These are phyloP conservation scores for Orientallactaga sibirica DNA, from an alignment of 2,797 vertebrate genomes.

Conservation along the genomic window DNA sequence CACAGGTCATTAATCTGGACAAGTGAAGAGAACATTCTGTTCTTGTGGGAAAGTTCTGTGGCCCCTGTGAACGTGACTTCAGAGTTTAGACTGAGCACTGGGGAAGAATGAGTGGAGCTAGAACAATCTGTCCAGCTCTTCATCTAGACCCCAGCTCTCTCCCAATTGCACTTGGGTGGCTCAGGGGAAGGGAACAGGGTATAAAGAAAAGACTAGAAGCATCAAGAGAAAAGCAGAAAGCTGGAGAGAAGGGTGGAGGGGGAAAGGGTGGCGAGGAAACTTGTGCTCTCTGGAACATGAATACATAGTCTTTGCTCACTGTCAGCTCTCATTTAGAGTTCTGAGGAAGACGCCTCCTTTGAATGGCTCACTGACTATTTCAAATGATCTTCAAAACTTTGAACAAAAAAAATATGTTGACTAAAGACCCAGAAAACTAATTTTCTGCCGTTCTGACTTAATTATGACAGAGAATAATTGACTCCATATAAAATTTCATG, in stretches of 20 bases:
- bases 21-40: constrained; percentile 68
- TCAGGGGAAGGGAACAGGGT: constrained; percentile 18
- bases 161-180: not conserved
- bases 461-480: constrained; percentile 62
- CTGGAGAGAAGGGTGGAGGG: not conserved
- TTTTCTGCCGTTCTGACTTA: constrained; percentile 63
- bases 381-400: constrained; percentile 66
- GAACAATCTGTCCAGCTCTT: not conserved
- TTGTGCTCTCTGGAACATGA: not conserved
- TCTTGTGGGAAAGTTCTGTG: constrained; percentile 53
- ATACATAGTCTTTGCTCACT: constrained; percentile 22
- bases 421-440: constrained; percentile 68
- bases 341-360: constrained; percentile 8
- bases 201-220: not conserved
- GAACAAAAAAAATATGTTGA: constrained; percentile 70
- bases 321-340: constrained; percentile 11
- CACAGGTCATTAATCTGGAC: constrained; percentile 69
- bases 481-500: constrained; percentile 60
- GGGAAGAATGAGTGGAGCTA: not conserved
- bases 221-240: not conserved
- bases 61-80: constrained; percentile 5
- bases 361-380: constrained; percentile 61
- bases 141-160: not conserved
- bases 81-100: not conserved
- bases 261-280: not conserved